Evolutionary conservation across 2,797 vertebrate species (phyloP).

Genomic region (Salmo trutta): DNA sequence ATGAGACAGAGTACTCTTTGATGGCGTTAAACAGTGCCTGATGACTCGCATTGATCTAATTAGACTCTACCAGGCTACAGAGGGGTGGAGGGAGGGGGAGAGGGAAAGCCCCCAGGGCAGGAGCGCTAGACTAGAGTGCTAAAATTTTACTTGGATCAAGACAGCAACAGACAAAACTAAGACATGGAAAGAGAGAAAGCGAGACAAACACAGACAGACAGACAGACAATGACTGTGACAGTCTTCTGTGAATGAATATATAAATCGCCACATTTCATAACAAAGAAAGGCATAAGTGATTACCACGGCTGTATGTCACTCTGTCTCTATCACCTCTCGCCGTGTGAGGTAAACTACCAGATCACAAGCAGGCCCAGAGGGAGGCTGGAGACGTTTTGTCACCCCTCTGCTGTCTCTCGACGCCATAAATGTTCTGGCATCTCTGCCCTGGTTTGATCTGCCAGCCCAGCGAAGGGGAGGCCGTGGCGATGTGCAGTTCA

Average conservation of each 20-base stretch:
- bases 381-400: not conserved
- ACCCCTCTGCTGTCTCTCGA: slow-evolving; percentile 19
- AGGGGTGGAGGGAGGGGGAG: slow-evolving; percentile 41
- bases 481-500: slow-evolving; percentile 60
- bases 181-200: slow-evolving; percentile 45
- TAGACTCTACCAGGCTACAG: slow-evolving; percentile 66
- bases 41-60: slow-evolving; percentile 79
- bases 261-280: slow-evolving; percentile 20
- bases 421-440: slow-evolving; percentile 72
- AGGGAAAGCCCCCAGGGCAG: slow-evolving; percentile 55
- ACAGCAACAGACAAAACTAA: slow-evolving; percentile 20
- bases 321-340: slow-evolving; percentile 19
- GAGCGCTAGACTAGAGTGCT: slow-evolving; percentile 46
- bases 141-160: slow-evolving; percentile 30
- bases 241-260: slow-evolving; percentile 28
- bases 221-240: slow-evolving; percentile 15
- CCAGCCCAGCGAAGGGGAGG: slow-evolving; percentile 55
- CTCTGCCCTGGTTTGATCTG: slow-evolving; percentile 56
- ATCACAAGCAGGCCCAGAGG: not conserved
- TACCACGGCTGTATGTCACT: slow-evolving; percentile 3
- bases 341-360: slow-evolving; percentile 1
- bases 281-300: slow-evolving; percentile 21
- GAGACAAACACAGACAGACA: slow-evolving; percentile 3
- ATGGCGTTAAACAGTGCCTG: slow-evolving; percentile 80
- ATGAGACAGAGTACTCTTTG: slow-evolving; percentile 77